A percentile compares a stretch with the other conserved stretches of the same genome.
Conservation (phyloP, 2,113 vertebrate species). For the Spermophilus dauricus region DNA sequence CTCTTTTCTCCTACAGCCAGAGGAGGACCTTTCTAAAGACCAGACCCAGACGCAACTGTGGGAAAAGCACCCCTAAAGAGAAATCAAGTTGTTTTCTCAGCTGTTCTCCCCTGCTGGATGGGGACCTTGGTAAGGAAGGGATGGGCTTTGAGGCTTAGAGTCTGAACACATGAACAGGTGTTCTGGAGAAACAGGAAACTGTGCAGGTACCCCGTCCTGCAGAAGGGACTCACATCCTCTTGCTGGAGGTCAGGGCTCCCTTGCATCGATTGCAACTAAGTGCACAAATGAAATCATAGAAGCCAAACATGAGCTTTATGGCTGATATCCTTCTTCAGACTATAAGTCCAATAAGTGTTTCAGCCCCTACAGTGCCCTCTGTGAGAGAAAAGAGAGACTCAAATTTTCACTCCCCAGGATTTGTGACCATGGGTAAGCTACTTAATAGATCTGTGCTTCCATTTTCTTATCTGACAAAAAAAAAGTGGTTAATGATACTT, state of each 20-base stretch:
- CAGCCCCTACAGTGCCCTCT: neutral
- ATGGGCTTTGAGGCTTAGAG: neutral
- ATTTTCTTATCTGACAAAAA: constrained; percentile 18
- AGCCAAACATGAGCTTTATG: neutral
- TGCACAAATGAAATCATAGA: neutral
- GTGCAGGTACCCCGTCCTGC: neutral
- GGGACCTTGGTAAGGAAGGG: neutral
- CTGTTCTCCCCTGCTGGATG: neutral
- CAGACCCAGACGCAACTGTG: neutral
- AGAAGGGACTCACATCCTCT: neutral
- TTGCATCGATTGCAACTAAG: neutral
- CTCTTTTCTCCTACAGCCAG: neutral
- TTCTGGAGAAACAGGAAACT: neutral
- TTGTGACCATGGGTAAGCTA: neutral
- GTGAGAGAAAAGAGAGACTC: neutral
- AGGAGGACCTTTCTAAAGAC: neutral
- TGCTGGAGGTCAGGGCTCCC: neutral
- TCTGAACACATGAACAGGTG: neutral
- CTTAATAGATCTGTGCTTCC: neutral
- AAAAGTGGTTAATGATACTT: constrained; percentile 48
- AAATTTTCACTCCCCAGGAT: neutral
- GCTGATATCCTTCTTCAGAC: neutral
- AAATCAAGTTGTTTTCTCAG: neutral
- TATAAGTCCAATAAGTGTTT: neutral
- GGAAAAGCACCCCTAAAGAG: neutral